phyloP scores from a whole-genome alignment of 2,797 vertebrate genomes.

The Iguana delicatissima region DNA sequence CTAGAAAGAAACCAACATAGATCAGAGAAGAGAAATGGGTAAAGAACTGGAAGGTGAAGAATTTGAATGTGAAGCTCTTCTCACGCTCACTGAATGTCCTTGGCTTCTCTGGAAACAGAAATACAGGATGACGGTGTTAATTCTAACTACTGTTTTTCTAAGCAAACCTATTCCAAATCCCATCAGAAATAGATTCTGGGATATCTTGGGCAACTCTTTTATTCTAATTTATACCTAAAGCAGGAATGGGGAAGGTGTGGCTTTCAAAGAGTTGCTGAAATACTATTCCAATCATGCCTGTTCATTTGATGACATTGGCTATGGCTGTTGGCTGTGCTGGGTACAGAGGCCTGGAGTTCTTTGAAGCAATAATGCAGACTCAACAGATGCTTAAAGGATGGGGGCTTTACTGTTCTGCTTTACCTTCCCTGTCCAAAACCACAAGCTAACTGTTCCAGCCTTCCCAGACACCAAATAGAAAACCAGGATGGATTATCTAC shows the following conservation, averaged over 20 bases:
- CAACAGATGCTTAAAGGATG: no score
- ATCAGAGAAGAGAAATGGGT: constrained; percentile 94
- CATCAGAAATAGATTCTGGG: neutral
- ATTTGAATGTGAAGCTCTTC: constrained; percentile 91
- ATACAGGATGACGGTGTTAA: neutral
- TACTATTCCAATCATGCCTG: neutral
- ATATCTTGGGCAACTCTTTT: neutral
- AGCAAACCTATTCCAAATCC: neutral
- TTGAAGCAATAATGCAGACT: neutral
- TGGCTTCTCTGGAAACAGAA: constrained; percentile 84
- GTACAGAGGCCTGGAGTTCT: neutral
- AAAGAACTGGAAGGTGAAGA: constrained; percentile 97
- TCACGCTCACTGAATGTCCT: constrained; percentile 87
- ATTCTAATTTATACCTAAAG: neutral
- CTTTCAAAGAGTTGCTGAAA: neutral
- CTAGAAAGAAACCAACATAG: constrained; percentile 95
- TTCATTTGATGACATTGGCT: neutral
- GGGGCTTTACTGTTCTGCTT: no score
- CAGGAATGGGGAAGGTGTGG: neutral
- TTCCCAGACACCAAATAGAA: no score
- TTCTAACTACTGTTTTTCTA: neutral
- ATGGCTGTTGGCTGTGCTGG: neutral
- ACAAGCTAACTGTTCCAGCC: no score
- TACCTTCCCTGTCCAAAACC: no score
- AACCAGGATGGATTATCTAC: no score